Conservation (phyloP, 1,140 invertebrate species). For the Epicauta chinensis region DNA sequence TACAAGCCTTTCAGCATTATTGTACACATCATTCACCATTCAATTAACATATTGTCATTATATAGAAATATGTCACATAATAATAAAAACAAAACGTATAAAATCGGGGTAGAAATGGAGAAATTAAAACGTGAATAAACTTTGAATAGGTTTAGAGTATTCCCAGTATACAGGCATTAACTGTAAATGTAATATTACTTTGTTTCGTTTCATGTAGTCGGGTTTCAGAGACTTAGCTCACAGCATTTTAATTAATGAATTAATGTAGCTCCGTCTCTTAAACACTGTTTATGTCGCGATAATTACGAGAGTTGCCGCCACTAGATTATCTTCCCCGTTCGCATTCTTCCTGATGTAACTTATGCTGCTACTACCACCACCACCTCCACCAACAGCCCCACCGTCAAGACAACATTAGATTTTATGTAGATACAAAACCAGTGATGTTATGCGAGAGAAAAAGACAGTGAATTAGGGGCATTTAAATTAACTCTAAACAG, state of each 20-base stretch:
- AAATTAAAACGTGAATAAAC: neutral
- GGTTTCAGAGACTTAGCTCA: conserved; percentile 35
- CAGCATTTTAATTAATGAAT: conserved; percentile 44
- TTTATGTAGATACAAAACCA: neutral
- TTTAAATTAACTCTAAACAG: conserved; percentile 31
- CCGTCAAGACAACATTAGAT: neutral
- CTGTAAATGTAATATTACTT: conserved; percentile 20
- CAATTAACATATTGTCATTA: no score
- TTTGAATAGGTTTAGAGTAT: neutral
- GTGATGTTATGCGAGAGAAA: conserved; percentile 1
- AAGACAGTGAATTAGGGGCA: conserved; percentile 3
- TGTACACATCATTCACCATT: no score
- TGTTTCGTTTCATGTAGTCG: conserved; percentile 33
- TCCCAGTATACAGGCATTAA: neutral
- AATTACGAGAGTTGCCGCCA: conserved; percentile 41
- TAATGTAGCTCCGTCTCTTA: conserved; percentile 44
- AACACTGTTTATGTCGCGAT: conserved; percentile 44
- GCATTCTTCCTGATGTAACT: no score
- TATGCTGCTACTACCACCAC: neutral
- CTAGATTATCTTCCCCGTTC: conserved; percentile 30
- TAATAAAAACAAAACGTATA: no score
- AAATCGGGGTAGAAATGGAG: no score
- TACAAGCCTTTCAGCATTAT: no score
- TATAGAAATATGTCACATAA: neutral
- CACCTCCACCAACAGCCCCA: neutral